Evolutionary conservation across 2,888 invertebrate species (phyloP).

Genomic region (Nephrotoma appendiculata): DNA sequence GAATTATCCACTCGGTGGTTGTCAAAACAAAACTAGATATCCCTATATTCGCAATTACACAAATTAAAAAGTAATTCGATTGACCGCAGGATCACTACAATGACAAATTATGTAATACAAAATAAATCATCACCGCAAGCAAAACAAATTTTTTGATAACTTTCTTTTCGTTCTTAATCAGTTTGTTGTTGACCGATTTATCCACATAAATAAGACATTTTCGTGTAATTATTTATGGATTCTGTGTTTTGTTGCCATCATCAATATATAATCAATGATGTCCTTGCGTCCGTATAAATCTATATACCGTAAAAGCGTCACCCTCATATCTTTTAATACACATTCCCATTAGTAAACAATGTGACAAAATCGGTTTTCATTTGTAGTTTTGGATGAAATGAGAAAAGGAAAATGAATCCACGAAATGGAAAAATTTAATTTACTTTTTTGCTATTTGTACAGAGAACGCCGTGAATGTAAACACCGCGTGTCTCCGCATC

Average conservation of each 20-base stretch:
- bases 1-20: no score
- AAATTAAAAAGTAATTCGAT: no score
- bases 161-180: background rate
- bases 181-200: background rate
- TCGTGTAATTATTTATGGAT: background rate
- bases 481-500: background rate
- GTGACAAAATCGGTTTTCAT: background rate
- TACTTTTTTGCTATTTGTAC: background rate
- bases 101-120: no score
- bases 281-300: background rate
- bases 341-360: background rate
- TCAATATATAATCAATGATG: background rate
- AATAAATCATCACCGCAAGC: background rate
- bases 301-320: background rate
- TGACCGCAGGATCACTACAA: no score
- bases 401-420: background rate
- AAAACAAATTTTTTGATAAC: background rate
- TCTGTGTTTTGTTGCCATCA: background rate
- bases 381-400: background rate
- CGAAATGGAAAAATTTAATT: background rate
- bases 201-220: background rate
- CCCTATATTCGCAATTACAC: no score
- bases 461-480: background rate
- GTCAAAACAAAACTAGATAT: no score
- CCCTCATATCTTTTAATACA: background rate